Base-by-base conservation (phyloP, 2,113 vertebrate species). In the Hepsetus odoe region DNA sequence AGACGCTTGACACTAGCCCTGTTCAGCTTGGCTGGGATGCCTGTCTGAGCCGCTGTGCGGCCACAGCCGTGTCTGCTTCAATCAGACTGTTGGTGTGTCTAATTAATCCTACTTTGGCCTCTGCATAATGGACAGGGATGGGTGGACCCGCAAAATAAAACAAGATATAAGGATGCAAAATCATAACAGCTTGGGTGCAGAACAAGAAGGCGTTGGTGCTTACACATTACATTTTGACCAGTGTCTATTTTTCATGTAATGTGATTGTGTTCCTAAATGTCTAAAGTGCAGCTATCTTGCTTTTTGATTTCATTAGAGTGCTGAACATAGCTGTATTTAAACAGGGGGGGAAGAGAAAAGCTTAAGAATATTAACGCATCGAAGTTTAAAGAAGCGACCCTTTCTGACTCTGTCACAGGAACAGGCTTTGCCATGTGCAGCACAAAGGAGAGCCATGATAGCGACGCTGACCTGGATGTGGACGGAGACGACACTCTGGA, bases 401-500 rank as follows among this genome's bases (percentile, higher is more conserved):
- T 24, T 0, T 56, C 56, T 20, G 84, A 85, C 56, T 2, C 33
- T 67, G 42, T 42, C 1, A 69, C 90, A 99, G 98, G 95, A 88
- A 96, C 97, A 51, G 98, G 98, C 68, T 99, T 99, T 77, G 95
- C 97, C 82, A 98, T 97, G 88, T 99, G 98, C 90, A 98, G 94
- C 0, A 94, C 96, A 76, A 98, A 98, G 86, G 98, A 99, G 88
- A 98, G 95, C 64, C 95, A 96, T 0, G 98, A 99, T 91, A 99
- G 98, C 0, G 98, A 99, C 0, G 97, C 95, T 0, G 98, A 99
- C 91, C 92, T 99, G 44, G 98, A 99, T 62, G 98, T 99, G 85
- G 98, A 99, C 76, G 98, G 98, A 46, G 98, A 99, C 0, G 98
- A 99, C 94, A 99, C 98, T 51, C 88, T 99, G 86, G 98, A 99